Conservation (phyloP, 2,888 invertebrate species). For the Pachydiplax longipennis region DNA sequence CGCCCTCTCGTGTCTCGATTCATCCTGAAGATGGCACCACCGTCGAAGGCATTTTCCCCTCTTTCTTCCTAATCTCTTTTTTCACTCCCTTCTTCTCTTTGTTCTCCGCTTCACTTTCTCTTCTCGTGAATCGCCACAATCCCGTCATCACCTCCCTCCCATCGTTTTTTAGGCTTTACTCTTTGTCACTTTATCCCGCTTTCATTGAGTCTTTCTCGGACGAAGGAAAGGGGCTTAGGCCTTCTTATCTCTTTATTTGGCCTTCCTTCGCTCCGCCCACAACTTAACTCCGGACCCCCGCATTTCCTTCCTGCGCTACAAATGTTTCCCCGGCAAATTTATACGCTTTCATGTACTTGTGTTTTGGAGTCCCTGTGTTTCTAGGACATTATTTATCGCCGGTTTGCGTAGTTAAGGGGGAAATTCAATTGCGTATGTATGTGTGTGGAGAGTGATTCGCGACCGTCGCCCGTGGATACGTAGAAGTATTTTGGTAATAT, state of each 20-base stretch:
- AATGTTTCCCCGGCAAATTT: not conserved
- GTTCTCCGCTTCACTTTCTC: not conserved
- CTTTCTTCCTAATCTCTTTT: not conserved
- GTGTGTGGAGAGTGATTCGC: no score
- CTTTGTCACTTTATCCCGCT: constrained; percentile 27
- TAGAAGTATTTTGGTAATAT: no score
- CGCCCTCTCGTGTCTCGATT: no score
- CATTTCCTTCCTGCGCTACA: not conserved
- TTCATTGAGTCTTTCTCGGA: constrained; percentile 28
- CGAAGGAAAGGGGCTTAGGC: constrained; percentile 1
- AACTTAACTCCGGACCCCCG: not conserved
- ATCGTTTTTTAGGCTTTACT: not conserved
- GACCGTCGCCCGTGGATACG: no score
- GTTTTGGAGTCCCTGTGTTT: no score
- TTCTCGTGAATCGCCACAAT: not conserved
- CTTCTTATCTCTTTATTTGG: not conserved
- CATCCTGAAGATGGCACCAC: no score
- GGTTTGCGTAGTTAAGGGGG: no score
- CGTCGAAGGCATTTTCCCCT: not conserved
- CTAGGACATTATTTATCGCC: no score
- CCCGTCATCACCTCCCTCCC: not conserved
- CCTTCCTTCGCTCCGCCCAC: not conserved
- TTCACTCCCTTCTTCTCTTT: not conserved
- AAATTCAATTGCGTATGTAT: no score
- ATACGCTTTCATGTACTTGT: no score